A percentile compares a stretch with the other conserved stretches of the same genome.
These are phyloP conservation scores for Dipus sagitta DNA, from an alignment of 2,797 vertebrate genomes.

Conservation along the genomic window DNA sequence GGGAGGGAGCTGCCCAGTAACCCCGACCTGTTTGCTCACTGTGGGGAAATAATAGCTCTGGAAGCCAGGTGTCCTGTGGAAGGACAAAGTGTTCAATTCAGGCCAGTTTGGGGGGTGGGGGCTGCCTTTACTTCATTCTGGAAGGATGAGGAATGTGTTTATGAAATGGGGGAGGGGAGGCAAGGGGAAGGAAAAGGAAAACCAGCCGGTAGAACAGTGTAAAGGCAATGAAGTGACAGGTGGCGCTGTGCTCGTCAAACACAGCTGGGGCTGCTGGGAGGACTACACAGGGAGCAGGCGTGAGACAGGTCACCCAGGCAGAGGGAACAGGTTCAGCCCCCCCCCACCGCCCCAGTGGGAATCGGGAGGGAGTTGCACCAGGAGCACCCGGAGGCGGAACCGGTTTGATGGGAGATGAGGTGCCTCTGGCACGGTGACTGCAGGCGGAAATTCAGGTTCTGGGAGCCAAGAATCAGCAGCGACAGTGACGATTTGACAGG, in stretches of 20 bases:
- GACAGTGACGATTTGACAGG: not conserved
- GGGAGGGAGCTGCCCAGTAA: not conserved
- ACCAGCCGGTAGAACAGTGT: not conserved
- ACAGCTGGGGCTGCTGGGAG: not conserved
- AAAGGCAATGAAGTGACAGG: not conserved
- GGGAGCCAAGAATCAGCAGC: not conserved
- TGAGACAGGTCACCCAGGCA: not conserved
- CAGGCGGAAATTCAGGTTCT: constrained; percentile 53
- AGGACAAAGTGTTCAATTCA: not conserved
- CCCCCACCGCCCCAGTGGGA: too few relatives aligned
- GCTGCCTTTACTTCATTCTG: not conserved
- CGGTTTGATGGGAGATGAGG: not conserved
- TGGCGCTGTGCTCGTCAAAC: accelerated
- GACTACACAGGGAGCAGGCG: accelerated
- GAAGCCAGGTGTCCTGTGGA: not conserved
- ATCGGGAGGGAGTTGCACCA: not conserved
- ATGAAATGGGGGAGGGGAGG: not conserved
- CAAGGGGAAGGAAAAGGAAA: not conserved
- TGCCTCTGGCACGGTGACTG: accelerated
- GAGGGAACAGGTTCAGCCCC: not conserved
- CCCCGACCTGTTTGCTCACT: not conserved
- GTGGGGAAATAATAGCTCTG: not conserved
- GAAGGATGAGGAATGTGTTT: not conserved
- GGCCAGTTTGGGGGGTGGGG: not conserved
- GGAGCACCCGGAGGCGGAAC: not conserved